phyloP scores from a whole-genome alignment of 2,797 vertebrate species.

The Peromyscus melanophrys region DNA sequence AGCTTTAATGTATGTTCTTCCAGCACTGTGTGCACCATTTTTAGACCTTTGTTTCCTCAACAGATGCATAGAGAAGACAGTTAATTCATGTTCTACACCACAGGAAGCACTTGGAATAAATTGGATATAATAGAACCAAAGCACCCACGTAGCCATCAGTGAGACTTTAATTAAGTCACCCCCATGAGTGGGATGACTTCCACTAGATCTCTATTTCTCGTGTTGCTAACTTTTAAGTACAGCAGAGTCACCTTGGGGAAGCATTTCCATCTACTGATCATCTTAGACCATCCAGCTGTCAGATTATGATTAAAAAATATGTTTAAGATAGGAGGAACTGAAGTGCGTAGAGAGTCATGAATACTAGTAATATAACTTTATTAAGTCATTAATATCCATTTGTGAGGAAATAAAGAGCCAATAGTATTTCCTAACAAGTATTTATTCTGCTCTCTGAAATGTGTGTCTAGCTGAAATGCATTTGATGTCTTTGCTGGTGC shows the following conservation, averaged over 20 bases:
- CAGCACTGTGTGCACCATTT: not conserved
- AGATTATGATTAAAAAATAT: conserved; percentile 41
- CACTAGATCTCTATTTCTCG: not conserved
- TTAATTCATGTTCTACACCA: conserved; percentile 47
- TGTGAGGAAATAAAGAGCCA: not conserved
- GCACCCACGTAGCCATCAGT: conserved; percentile 6
- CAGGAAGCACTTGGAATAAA: conserved; percentile 59
- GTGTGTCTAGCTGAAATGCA: not conserved
- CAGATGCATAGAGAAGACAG: conserved; percentile 48
- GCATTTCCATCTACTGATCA: not conserved
- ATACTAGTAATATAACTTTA: conserved; percentile 5
- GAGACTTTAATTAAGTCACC: conserved; percentile 42
- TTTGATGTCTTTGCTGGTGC: not conserved
- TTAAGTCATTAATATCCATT: conserved; percentile 23
- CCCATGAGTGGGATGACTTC: not conserved
- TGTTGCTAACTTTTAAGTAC: not conserved
- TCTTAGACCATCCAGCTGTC: conserved; percentile 2
- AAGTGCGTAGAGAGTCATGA: not conserved
- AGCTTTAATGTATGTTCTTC: not conserved
- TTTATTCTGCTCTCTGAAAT: not conserved
- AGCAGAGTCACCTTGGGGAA: conserved; percentile 29
- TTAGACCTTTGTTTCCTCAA: conserved; percentile 68
- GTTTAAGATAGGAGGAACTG: not conserved
- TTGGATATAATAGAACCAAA: conserved; percentile 31
- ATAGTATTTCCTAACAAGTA: not conserved